Base-by-base conservation (phyloP, 1,140 invertebrate species). In the Danaus plexippus region DNA sequence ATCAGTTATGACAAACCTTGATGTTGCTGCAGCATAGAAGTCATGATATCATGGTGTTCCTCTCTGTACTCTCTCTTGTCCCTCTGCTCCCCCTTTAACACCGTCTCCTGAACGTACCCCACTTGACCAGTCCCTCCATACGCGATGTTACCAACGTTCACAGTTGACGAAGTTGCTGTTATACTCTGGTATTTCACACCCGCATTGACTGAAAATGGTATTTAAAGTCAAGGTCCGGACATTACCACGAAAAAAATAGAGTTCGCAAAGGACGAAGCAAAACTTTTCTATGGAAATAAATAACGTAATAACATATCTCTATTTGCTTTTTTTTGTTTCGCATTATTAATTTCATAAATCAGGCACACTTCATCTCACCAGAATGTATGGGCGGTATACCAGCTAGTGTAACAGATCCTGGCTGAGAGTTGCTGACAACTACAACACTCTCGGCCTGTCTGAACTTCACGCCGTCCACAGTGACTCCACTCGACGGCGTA, bases 161-260 rank as follows among this genome's bases (percentile, higher is more conserved):
- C 80, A 0, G 84, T 80, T 1, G 85, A 86, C 6, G 77, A 70
- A 0, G 77, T 77, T 0, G 81, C 74, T 0, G 85, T 81, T 59
- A 88, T 87, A 7, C 82, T 80, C 56, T 87, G 85, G 63, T 88
- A 88, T 61, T 88, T 88, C 43, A 85, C 81, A 10, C 84, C 84
- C 7, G 80, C 77, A 67, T 83, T 85, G 11, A 86, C 82, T 87
- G 63, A 1, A 57, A 50, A 47, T 15, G 13, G 1, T 4, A 11
- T 43, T 11, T 59, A n/a, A 40, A 32, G 10, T 44, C 8, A 51
- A 4, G 22, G 22, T 6, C 22, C 22, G 22, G 7, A 32, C 2
- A 32, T 32, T 7, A 7, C 7, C 5, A 32, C 22, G 5, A 4
- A 3, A 6, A 32, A 32, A 32, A 32, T 32, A n/a, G n/a, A n/a